Evolutionary conservation across 2,113 vertebrate genomes (phyloP), one percentile per base, ranked within the genome.

Genomic region (Apodemus speciosus): DNA sequence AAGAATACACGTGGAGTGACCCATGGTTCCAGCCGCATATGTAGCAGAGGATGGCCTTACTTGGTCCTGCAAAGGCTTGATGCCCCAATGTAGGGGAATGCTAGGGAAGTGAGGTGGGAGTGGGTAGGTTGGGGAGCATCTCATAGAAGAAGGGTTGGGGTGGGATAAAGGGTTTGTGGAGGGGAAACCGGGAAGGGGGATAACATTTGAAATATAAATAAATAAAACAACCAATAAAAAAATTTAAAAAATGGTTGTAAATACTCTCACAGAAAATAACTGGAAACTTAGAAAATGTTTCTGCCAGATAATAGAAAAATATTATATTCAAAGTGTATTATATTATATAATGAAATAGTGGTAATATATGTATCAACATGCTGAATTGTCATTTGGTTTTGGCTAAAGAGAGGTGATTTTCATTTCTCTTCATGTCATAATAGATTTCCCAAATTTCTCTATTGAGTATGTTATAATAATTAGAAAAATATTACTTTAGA

Each of bases 211-310:
- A 56, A 56, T 56, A 4, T 56, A 56, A 56, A 56, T 56, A 56
- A 56, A 20, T 56, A 56, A 56, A 56, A 56, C 3, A 56, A 56
- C 56, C 56, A 56, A 56, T 56, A 20, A 56, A 51, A 51, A 56
- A 56, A 56, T 56, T 18, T 56, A 56, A 56, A 46, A 90, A 84
- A 76, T 40, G 89, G 71, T n/a, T 84, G 56, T 13, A 95, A 75
- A 71, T 92, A 27, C 81, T 58, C 16, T 58, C 49, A 91, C 27
- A 77, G 30, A 85, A 95, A 92, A 87, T 75, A 80, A 75, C 21
- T 87, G 38, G n/a, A 43, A 53, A 20, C 53, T 46, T 5, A 66
- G 35, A 20, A 40, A 18, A 35, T 87, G 2, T 58, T 94, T 93
- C 69, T 32, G 11, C 43, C 5, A 62, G 40, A 49, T 49, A 85